Conservation (phyloP, 2,888 invertebrate genomes). For the Agriopis marginaria region DNA sequence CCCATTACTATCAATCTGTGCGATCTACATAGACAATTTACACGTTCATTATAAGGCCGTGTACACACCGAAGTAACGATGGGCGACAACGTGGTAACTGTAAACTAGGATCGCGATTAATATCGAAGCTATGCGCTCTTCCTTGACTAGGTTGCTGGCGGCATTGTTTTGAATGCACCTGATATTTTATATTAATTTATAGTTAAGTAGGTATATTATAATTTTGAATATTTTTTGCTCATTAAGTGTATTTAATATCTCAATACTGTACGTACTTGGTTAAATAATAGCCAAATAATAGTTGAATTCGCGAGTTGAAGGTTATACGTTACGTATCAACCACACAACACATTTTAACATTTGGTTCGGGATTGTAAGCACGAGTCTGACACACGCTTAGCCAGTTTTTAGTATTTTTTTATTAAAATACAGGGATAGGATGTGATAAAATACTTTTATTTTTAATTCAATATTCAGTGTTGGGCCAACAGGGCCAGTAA, state of each 20-base stretch:
- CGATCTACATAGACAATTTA: constrained; percentile 44
- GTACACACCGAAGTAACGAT: constrained; percentile 35
- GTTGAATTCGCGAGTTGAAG: too few species aligned
- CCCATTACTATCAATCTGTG: constrained; percentile 42
- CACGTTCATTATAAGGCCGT: constrained; percentile 47
- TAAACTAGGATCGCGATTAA: constrained; percentile 66
- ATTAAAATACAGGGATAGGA: too few species aligned
- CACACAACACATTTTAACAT: too few species aligned
- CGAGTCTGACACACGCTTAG: too few species aligned
- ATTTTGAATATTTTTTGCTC: not conserved
- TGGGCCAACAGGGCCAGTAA: too few species aligned
- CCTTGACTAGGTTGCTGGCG: constrained; percentile 22
- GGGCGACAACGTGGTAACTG: constrained; percentile 61
- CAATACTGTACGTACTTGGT: too few species aligned
- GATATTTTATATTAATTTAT: constrained; percentile 15
- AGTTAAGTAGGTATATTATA: not conserved
- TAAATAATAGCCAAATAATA: too few species aligned
- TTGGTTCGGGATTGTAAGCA: too few species aligned
- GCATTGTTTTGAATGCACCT: constrained; percentile 32
- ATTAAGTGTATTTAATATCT: not conserved
- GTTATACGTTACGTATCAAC: too few species aligned
- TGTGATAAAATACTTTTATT: too few species aligned
- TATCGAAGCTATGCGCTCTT: constrained; percentile 56
- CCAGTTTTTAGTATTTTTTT: too few species aligned
- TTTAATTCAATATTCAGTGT: too few species aligned